These are phyloP conservation scores for Diadophis punctatus DNA, from an alignment of 2,113 vertebrate genomes.

Conservation along the genomic window DNA sequence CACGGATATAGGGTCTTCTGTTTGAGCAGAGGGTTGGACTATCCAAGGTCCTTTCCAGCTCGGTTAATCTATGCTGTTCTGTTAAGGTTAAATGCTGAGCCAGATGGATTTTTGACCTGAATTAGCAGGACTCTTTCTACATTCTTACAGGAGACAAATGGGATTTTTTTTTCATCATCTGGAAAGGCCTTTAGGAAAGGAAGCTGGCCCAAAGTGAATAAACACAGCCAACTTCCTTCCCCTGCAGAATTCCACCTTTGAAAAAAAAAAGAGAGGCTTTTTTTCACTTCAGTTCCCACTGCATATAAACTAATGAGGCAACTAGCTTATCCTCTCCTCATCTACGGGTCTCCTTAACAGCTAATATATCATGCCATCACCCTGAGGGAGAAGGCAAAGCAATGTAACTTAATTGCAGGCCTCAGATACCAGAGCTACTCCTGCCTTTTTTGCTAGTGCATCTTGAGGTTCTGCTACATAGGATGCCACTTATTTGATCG, in stretches of 20 bases:
- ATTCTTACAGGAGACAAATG: not conserved
- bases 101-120: not conserved
- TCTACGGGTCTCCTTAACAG: conserved; percentile 30
- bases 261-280: not conserved
- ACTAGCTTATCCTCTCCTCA: conserved; percentile 34
- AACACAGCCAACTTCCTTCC: not conserved
- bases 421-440: not conserved
- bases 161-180: not conserved
- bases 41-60: not conserved
- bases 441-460: not conserved
- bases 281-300: not conserved
- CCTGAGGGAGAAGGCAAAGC: conserved; percentile 6
- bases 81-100: not conserved
- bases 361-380: conserved; percentile 19
- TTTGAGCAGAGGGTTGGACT: not conserved
- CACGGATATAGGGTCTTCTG: not conserved
- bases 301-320: conserved; percentile 41
- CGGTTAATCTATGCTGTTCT: not conserved
- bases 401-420: not conserved
- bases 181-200: not conserved
- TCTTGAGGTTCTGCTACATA: not conserved
- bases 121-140: not conserved
- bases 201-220: not conserved
- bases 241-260: not conserved
- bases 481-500: not conserved